Conservation (phyloP, 2,888 invertebrate species). For the Caenorhabditis sp. region DNA sequence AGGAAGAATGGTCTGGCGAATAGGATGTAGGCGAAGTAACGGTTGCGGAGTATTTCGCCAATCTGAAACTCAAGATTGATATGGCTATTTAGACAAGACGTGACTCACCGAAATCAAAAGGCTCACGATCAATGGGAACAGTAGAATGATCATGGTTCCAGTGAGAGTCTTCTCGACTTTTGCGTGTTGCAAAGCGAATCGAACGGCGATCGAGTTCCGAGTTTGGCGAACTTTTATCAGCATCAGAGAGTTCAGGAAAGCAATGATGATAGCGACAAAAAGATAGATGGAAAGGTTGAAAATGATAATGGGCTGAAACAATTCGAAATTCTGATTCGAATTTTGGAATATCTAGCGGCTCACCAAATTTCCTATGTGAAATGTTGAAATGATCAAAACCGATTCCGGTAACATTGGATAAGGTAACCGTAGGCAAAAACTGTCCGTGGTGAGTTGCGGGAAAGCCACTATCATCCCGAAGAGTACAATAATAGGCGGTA, state of each 20-base stretch:
- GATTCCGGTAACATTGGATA: conserved; percentile 28
- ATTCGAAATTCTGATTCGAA: too few relatives aligned
- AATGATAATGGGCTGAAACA: background rate
- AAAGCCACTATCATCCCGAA: background rate
- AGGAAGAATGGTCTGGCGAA: too few relatives aligned
- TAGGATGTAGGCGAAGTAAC: too few relatives aligned
- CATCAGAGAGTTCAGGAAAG: background rate
- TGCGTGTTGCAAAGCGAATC: background rate
- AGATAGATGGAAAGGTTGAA: background rate
- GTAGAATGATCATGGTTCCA: background rate
- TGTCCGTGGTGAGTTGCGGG: conserved; percentile 7
- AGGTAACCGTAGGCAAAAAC: conserved; percentile 4
- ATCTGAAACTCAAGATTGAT: too few relatives aligned
- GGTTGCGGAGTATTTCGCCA: too few relatives aligned
- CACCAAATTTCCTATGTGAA: conserved; percentile 1
- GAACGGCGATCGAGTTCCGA: background rate
- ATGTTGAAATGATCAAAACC: background rate
- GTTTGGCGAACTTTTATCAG: background rate
- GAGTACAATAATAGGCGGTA: background rate
- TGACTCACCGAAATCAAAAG: background rate
- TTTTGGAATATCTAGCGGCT: too few relatives aligned
- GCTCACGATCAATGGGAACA: background rate
- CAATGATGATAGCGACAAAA: background rate
- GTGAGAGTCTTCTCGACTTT: conserved; percentile 1
- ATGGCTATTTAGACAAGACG: too few relatives aligned